A percentile compares a stretch with the other conserved stretches of the same genome.
Conservation (phyloP, 1,140 invertebrate species). For the Drosophila repleta region DNA sequence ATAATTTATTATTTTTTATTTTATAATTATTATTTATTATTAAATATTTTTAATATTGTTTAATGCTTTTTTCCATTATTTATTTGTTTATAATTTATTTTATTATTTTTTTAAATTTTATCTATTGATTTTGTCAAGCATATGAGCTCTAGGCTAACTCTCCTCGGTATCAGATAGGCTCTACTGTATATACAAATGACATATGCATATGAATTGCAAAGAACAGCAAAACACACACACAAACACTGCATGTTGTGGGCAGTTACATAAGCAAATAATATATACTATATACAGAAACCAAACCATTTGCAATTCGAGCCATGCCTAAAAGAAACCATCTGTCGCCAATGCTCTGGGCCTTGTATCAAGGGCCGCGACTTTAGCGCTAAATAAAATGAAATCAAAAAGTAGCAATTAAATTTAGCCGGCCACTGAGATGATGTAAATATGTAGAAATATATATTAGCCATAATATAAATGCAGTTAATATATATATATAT, state of each 20-base stretch:
- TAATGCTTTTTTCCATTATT: too few relatives aligned
- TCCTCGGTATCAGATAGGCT: too few relatives aligned
- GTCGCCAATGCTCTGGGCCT: conserved; percentile 82
- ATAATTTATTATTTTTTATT: too few relatives aligned
- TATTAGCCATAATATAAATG: conserved; percentile 34
- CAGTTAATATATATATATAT: too few relatives aligned
- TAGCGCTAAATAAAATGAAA: conserved; percentile 75
- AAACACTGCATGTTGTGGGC: conserved; percentile 11
- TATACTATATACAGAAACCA: conserved; percentile 26
- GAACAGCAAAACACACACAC: conserved; percentile 13
- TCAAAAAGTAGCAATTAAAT: conserved; percentile 64
- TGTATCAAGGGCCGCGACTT: conserved; percentile 73
- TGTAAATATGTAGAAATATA: not conserved
- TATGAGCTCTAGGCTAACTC: too few relatives aligned
- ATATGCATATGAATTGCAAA: conserved; percentile 20
- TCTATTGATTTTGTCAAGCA: too few relatives aligned
- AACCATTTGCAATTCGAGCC: conserved; percentile 56
- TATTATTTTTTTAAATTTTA: too few relatives aligned
- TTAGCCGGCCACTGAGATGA: conserved; percentile 20
- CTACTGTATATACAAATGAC: conserved; percentile 5
- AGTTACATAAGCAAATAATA: conserved; percentile 33
- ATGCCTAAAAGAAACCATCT: conserved; percentile 84
- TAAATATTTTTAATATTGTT: too few relatives aligned
- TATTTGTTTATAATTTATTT: too few relatives aligned
- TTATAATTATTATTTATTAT: too few relatives aligned